Evolutionary conservation across 2,888 invertebrate species (phyloP).

Genomic region (Dastarcus helophoroides): DNA sequence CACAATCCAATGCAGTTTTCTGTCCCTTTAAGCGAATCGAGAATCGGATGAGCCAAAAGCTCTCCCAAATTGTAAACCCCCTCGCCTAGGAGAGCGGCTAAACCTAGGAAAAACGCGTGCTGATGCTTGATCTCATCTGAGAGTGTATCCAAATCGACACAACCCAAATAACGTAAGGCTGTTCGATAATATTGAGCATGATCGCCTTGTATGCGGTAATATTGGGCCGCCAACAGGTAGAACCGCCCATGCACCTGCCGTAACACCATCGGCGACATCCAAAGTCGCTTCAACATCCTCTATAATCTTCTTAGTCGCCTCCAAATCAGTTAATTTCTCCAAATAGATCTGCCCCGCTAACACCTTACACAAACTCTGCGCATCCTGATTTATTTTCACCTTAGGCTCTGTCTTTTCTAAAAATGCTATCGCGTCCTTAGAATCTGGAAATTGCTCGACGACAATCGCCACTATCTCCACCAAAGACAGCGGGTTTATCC

Average conservation of each 20-base stretch:
- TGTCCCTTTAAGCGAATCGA: conserved; percentile 72
- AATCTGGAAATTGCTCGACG: conserved; percentile 64
- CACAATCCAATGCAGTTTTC: conserved; percentile 77
- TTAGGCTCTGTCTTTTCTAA: conserved; percentile 80
- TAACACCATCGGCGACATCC: conserved; percentile 84
- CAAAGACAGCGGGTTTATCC: conserved; percentile 86
- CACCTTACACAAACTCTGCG: conserved; percentile 77
- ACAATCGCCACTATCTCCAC: conserved; percentile 77
- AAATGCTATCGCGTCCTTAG: conserved; percentile 76
- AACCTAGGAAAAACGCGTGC: conserved; percentile 81
- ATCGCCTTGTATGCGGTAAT: conserved; percentile 75
- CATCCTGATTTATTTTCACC: conserved; percentile 76
- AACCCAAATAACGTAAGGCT: conserved; percentile 67
- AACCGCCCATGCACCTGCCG: conserved; percentile 88
- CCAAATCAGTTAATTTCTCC: conserved; percentile 65
- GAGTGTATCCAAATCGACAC: conserved; percentile 55
- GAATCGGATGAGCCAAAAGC: conserved; percentile 86
- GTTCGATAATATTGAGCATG: conserved; percentile 93
- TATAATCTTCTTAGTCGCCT: conserved; percentile 71
- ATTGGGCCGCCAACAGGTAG: conserved; percentile 85
- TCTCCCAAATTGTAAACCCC: conserved; percentile 97
- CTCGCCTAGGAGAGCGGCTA: conserved; percentile 90
- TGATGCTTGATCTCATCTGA: conserved; percentile 54
- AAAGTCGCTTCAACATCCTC: conserved; percentile 76
- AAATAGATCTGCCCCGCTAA: conserved; percentile 71